Evolutionary conservation across 1,140 invertebrate genomes (phyloP).

Genomic region (Prorops nasuta): DNA sequence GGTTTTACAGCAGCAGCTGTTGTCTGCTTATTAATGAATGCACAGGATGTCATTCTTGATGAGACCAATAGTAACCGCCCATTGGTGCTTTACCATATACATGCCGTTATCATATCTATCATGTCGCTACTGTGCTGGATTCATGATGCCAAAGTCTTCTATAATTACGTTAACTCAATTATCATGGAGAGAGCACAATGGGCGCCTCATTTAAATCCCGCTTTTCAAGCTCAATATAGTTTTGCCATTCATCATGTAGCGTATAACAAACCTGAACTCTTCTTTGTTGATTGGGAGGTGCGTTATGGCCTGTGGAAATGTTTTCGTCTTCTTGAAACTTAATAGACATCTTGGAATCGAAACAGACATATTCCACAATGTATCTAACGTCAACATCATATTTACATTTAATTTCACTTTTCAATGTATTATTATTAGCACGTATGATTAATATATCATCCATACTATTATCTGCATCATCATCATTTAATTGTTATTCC

Average conservation of each 20-base stretch:
- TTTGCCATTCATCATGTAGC: conserved; percentile 59
- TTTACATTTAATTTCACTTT: no score
- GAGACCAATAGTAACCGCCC: conserved; percentile 23
- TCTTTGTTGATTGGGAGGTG: conserved; percentile 64
- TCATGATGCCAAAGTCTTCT: conserved; percentile 58
- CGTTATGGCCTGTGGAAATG: conserved; percentile 64
- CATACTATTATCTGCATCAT: no score
- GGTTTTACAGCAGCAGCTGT: conserved; percentile 59
- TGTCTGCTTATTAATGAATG: conserved; percentile 58
- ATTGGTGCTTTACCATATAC: conserved; percentile 54
- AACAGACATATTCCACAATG: no score
- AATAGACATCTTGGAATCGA: no score
- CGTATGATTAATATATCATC: no score
- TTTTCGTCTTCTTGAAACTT: conserved; percentile 52
- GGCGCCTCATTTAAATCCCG: conserved; percentile 64
- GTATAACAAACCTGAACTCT: conserved; percentile 63
- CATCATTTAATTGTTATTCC: no score
- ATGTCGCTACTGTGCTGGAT: conserved; percentile 63
- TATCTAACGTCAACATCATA: no score
- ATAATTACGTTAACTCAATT: conserved; percentile 59
- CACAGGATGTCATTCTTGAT: conserved; percentile 57
- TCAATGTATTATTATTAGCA: no score
- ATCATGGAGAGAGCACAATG: conserved; percentile 57
- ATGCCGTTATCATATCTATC: conserved; percentile 58
- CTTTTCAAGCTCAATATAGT: conserved; percentile 55